Conservation (phyloP, 2,797 vertebrate species). For the Karalla daura region DNA sequence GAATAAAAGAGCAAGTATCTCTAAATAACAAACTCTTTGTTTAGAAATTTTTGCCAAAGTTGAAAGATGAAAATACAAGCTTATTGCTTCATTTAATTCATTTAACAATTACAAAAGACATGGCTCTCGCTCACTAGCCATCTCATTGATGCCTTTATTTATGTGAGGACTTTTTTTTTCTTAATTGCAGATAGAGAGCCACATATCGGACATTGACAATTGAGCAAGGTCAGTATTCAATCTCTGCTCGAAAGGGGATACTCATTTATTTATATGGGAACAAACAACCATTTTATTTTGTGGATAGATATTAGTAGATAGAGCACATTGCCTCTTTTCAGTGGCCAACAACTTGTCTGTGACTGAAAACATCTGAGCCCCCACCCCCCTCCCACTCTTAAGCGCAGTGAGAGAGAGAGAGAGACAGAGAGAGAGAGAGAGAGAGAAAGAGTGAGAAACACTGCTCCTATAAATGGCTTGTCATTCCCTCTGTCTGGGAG, state of each 20-base stretch:
- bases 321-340: neutral
- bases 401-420: slow-evolving; percentile 7
- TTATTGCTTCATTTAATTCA: neutral
- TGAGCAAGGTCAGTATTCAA: slow-evolving; percentile 77
- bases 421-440: neutral
- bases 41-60: no score
- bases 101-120: neutral
- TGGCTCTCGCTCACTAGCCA: neutral
- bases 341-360: neutral
- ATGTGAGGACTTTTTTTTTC: slow-evolving; percentile 29
- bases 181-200: slow-evolving; percentile 81
- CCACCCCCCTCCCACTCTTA: slow-evolving; percentile 15
- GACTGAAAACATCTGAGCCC: neutral
- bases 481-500: slow-evolving; percentile 35
- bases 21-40: no score
- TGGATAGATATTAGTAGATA: neutral
- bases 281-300: neutral
- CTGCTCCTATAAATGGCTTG: slow-evolving; percentile 35
- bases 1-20: no score
- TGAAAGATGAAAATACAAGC: neutral
- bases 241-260: neutral
- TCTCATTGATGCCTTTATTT: neutral
- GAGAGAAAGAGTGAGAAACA: slow-evolving; percentile 24
- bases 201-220: slow-evolving; percentile 85
- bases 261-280: neutral